Conservation (phyloP, 2,113 vertebrate species). For the Bettongia penicillata region DNA sequence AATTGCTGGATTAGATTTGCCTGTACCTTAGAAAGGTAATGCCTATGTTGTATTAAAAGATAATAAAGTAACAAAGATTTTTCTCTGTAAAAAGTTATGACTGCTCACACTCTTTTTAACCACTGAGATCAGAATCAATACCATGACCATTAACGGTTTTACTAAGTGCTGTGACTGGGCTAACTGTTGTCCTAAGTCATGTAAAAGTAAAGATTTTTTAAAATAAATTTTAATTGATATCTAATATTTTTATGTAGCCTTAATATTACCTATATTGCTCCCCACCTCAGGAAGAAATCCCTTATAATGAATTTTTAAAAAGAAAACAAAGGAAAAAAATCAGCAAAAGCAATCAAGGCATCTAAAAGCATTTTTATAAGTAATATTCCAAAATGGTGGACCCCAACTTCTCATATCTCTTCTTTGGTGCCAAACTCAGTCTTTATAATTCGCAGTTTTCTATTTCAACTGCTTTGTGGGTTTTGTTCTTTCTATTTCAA, state of each 20-base stretch:
- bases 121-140: not conserved
- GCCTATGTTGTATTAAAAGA: slow-evolving; percentile 10
- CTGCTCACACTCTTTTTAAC: not conserved
- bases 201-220: not conserved
- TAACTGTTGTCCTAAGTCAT: not conserved
- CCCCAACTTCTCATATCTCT: not conserved
- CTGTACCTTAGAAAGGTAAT: slow-evolving; percentile 22
- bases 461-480: not conserved
- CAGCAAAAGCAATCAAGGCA: not conserved
- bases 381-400: not conserved
- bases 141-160: not conserved
- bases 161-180: not conserved
- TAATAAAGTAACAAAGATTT: not conserved
- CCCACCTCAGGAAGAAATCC: not conserved
- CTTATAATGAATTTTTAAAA: not conserved
- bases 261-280: not conserved
- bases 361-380: not conserved
- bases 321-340: not conserved
- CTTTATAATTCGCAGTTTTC: not conserved
- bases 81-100: not conserved
- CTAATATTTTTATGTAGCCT: not conserved
- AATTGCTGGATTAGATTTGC: slow-evolving; percentile 8
- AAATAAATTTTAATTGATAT: not conserved
- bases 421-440: not conserved
- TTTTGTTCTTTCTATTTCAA: not conserved